Conservation (phyloP, 1,140 invertebrate genomes). For the Potamilus streckersoni region DNA sequence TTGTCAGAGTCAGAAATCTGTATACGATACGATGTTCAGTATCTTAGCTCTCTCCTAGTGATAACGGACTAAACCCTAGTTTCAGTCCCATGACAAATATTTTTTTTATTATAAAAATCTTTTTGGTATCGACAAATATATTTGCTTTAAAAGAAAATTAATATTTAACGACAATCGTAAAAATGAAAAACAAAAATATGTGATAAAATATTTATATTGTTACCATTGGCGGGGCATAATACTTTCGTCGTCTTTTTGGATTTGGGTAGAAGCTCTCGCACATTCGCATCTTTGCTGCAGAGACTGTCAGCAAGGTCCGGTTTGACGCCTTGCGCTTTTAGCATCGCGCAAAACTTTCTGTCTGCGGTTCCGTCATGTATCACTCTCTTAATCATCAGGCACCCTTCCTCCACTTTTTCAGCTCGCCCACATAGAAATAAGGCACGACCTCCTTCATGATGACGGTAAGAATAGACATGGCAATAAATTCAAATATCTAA, state of each 20-base stretch:
- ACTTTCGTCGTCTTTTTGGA: slow-evolving; percentile 59
- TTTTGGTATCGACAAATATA: no score
- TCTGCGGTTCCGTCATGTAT: slow-evolving; percentile 70
- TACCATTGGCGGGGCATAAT: slow-evolving; percentile 9
- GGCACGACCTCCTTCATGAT: slow-evolving; percentile 67
- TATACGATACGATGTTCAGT: no score
- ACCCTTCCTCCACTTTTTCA: slow-evolving; percentile 55
- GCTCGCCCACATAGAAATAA: slow-evolving; percentile 60
- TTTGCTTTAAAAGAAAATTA: no score
- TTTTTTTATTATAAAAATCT: no score
- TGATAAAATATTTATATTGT: neutral
- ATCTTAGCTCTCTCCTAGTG: no score
- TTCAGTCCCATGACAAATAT: no score
- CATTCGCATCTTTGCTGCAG: slow-evolving; percentile 59
- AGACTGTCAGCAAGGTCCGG: slow-evolving; percentile 62
- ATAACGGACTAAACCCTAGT: no score
- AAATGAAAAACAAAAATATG: neutral
- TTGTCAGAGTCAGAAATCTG: no score
- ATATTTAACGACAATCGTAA: no score
- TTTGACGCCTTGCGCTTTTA: slow-evolving; percentile 69
- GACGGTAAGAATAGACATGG: neutral
- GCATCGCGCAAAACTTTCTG: slow-evolving; percentile 69
- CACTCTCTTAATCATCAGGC: slow-evolving; percentile 51
- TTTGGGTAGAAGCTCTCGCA: slow-evolving; percentile 63
- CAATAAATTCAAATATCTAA: neutral